Conservation (phyloP, 2,797 vertebrate genomes). For the Typhlichthys eigenmanni region DNA sequence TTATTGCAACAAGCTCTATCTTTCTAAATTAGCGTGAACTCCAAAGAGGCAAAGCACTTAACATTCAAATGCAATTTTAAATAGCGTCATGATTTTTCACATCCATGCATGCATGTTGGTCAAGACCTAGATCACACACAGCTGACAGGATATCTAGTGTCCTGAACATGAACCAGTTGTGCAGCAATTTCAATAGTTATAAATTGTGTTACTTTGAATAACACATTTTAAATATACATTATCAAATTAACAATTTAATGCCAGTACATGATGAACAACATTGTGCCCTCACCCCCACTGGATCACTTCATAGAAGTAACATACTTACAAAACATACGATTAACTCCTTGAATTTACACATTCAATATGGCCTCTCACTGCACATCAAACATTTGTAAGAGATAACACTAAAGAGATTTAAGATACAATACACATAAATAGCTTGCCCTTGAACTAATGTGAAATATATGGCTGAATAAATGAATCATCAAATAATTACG, state of each 20-base stretch:
- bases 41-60: slow-evolving; percentile 62
- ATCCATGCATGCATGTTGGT: background rate
- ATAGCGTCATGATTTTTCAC: slow-evolving; percentile 56
- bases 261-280: slow-evolving; percentile 18
- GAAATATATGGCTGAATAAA: slow-evolving; percentile 4
- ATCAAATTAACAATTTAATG: slow-evolving; percentile 7
- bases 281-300: slow-evolving; percentile 32
- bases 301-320: slow-evolving; percentile 67
- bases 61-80: slow-evolving; percentile 63
- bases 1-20: slow-evolving; percentile 67
- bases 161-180: too few species aligned
- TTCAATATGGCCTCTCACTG: slow-evolving; percentile 41
- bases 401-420: slow-evolving; percentile 6
- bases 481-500: slow-evolving; percentile 5
- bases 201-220: background rate
- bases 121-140: slow-evolving; percentile 5
- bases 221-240: slow-evolving; percentile 17
- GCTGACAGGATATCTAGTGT: too few species aligned
- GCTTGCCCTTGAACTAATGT: slow-evolving; percentile 7
- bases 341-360: slow-evolving; percentile 39
- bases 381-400: slow-evolving; percentile 36
- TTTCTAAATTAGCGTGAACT: slow-evolving; percentile 66
- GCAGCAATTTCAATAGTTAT: background rate
- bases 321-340: slow-evolving; percentile 50
- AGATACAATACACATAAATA: slow-evolving; percentile 14